Evolutionary conservation across 2,797 vertebrate species (phyloP).

Genomic region (Champsocephalus gunnari): DNA sequence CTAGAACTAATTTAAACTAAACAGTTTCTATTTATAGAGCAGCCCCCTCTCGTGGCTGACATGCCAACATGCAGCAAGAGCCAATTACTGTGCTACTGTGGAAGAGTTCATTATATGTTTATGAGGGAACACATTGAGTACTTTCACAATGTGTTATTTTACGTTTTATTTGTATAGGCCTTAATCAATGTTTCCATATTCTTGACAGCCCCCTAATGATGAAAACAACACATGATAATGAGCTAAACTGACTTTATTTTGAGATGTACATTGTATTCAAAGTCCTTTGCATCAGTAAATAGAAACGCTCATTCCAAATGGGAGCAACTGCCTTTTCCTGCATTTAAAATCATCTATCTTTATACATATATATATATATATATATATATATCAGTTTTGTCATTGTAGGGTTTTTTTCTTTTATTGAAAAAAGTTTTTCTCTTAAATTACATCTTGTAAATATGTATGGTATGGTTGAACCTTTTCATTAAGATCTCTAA

Average conservation of each 20-base stretch:
- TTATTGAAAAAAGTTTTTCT: no score
- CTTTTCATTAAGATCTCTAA: background rate
- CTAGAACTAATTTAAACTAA: constrained; percentile 1
- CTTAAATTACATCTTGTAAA: background rate
- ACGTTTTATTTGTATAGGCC: constrained; percentile 4
- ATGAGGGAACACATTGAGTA: background rate
- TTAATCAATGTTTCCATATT: constrained; percentile 3
- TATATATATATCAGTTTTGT: no score
- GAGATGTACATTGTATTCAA: background rate
- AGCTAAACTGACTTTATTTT: background rate
- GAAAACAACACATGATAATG: constrained; percentile 13
- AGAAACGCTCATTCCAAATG: background rate
- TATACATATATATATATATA: background rate
- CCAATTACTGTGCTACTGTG: constrained; percentile 23
- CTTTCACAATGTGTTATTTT: constrained; percentile 28
- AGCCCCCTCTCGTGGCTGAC: constrained; percentile 77
- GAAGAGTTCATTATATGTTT: constrained; percentile 32
- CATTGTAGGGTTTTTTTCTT: no score
- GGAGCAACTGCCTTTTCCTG: background rate
- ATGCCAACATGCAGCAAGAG: constrained; percentile 36
- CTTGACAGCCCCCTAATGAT: background rate
- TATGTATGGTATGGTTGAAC: background rate
- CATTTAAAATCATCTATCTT: background rate
- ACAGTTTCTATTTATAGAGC: constrained; percentile 62
- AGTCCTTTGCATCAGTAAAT: background rate